Evolutionary conservation across 2,888 invertebrate species (phyloP).

Genomic region (Lochmaea capreae): DNA sequence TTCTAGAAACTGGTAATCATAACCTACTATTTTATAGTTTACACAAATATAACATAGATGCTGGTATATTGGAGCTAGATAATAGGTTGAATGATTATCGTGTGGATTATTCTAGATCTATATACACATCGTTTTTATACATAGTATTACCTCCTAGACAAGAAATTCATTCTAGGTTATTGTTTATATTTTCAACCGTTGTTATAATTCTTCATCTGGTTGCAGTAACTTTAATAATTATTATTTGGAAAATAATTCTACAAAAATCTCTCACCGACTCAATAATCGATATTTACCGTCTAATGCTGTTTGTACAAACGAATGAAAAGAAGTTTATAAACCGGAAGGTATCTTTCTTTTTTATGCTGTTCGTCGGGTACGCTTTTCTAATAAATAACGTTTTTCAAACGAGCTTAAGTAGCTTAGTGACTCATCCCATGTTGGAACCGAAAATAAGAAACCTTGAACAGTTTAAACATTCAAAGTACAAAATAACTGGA

Average conservation of each 20-base stretch:
- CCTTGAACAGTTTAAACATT: background rate
- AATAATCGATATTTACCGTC: background rate
- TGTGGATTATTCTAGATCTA: background rate
- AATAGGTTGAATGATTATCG: background rate
- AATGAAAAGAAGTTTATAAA: background rate
- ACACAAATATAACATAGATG: background rate
- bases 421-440: background rate
- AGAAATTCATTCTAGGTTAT: background rate
- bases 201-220: background rate
- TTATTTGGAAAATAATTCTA: background rate
- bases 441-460: conserved; percentile 7
- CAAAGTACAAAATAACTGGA: conserved; percentile 1
- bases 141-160: background rate
- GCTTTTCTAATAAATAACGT: background rate
- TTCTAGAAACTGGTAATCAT: background rate
- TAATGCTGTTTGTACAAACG: background rate
- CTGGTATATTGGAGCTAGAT: background rate
- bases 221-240: background rate
- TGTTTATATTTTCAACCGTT: background rate
- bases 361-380: background rate
- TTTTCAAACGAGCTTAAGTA: background rate
- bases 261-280: background rate
- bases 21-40: background rate
- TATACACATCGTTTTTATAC: background rate
- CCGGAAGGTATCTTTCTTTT: background rate